Percentiles rank a stretch among this genome's conserved stretches.
phyloP scores from a whole-genome alignment of 2,888 invertebrate species.

The Liodrosophila aerea region DNA sequence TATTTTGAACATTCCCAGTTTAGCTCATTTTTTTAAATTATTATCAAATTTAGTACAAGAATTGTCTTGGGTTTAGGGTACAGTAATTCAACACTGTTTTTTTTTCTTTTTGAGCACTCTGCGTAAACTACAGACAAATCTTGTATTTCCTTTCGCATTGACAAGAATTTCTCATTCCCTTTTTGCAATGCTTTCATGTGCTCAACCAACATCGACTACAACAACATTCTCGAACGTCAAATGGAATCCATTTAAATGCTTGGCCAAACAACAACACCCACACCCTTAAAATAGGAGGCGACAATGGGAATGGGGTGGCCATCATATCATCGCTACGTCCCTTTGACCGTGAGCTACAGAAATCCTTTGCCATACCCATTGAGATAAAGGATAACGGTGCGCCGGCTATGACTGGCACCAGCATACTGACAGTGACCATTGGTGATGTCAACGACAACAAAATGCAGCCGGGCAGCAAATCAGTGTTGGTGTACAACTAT shows the following conservation, averaged over 20 bases:
- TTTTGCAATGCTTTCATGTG: constrained; percentile 16
- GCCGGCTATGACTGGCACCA: constrained; percentile 96
- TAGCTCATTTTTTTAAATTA: too few relatives aligned
- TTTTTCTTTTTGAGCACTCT: constrained; percentile 13
- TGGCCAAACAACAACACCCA: constrained; percentile 20
- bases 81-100: too few relatives aligned
- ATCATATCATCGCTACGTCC: constrained; percentile 95
- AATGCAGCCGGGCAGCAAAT: constrained; percentile 98
- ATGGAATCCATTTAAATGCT: constrained; percentile 39
- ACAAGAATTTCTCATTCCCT: constrained; percentile 9
- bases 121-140: constrained; percentile 12
- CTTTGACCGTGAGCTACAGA: constrained; percentile 97
- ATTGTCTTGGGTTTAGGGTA: too few relatives aligned
- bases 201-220: constrained; percentile 15
- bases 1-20: too few relatives aligned
- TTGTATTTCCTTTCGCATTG: constrained; percentile 20
- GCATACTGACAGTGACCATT: constrained; percentile 96
- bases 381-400: constrained; percentile 98
- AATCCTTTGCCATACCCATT: constrained; percentile 97
- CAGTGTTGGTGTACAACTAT: constrained; percentile 98
- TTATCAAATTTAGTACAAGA: too few relatives aligned
- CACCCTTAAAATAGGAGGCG: constrained; percentile 87
- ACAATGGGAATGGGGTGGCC: constrained; percentile 98
- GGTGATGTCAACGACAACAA: constrained; percentile 99
- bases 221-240: constrained; percentile 18